Evolutionary conservation across 2,888 invertebrate genomes (phyloP), one percentile per base, ranked within the genome.

Genomic region (Neoitamus cyanurus): DNA sequence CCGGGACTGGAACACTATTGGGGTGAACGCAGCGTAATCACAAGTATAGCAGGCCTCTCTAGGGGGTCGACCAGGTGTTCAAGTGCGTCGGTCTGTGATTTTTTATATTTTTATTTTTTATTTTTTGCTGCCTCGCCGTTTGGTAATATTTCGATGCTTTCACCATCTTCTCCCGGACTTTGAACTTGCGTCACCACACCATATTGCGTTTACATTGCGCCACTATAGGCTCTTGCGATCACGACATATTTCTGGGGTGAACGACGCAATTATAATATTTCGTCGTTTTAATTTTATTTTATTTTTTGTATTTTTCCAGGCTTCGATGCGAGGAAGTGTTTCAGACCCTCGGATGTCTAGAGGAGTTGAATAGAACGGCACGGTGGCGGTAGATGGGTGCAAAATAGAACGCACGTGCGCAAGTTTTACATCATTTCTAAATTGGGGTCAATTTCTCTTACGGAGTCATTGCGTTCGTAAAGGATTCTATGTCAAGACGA

Each of bases 51-150:
- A 73, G 34, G 25, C 83, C 86, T 86, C 87, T 86, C 84, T 84
- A 87, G 87, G 87, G 87, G 87, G 86, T 87, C 86, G 86, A 78
- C 87, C 87, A 87, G 87, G 87, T 87, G 87, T 87, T 87, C 87
- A 87, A 87, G 87, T 87, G 86, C 86, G 87, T 87, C 86, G 87
- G 86, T 85, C 87, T 87, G 30, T 83, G 72, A 72, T 83, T 72
- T 70, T 36, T 68, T 68, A n/a, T 37, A 9, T 11, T 11, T 37
- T 11, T 7, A 37, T 58, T 46, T 58, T 58, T 20, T 58, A 48
- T n/a, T 7, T 20, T 58, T 20, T 58, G 58, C 25, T n/a, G n/a
- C n/a, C 37, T 48, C 36, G 37, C 72, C 25, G 46, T 73, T 37
- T 30, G 72, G 72, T 42, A 11, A 20, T 28, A 34, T 83, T 72